Evolutionary conservation across 2,113 vertebrate species (phyloP).

Genomic region (Saimiri boliviensis): DNA sequence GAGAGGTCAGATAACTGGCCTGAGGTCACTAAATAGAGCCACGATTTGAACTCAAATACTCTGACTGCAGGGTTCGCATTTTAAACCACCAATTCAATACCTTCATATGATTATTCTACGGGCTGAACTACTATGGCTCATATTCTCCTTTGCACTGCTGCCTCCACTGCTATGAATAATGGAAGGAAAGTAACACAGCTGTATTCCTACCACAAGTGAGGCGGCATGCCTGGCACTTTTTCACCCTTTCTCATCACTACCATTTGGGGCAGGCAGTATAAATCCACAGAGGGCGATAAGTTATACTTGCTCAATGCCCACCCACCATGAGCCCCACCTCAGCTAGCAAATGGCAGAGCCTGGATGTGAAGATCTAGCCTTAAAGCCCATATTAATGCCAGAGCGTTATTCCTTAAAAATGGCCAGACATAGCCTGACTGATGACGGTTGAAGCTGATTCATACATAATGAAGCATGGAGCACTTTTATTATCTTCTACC

Average conservation of each 20-base stretch:
- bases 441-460: neutral
- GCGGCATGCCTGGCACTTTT: too few species aligned
- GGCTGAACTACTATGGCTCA: neutral
- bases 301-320: neutral
- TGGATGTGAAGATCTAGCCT: neutral
- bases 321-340: fast-evolving
- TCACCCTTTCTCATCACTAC: neutral
- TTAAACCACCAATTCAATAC: neutral
- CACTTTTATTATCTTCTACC: neutral
- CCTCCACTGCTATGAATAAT: neutral
- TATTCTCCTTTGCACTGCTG: neutral
- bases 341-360: neutral
- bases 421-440: neutral
- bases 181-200: neutral
- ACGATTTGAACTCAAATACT: neutral
- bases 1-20: neutral
- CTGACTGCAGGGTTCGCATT: neutral
- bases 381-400: neutral
- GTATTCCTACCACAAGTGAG: neutral
- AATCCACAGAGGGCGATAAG: neutral
- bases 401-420: neutral
- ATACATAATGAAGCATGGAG: neutral
- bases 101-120: neutral
- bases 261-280: neutral
- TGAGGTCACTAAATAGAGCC: neutral